Evolutionary conservation across 2,113 vertebrate species (phyloP).

Genomic region (Gila orcuttii): DNA sequence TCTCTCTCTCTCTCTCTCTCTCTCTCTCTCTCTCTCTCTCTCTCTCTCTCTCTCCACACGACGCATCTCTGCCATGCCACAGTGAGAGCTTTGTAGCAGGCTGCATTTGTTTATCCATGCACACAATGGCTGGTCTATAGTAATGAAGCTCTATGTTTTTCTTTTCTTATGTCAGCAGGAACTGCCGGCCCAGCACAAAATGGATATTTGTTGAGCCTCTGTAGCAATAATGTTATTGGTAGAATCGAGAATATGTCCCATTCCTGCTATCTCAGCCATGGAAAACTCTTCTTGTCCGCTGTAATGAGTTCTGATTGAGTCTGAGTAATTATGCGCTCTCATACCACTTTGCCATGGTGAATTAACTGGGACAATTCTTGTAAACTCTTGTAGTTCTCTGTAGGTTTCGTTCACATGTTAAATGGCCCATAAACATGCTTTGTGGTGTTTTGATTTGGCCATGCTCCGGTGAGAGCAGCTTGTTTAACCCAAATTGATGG

Average conservation of each 20-base stretch:
- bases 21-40: constrained; percentile 58
- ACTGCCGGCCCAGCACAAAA: constrained; percentile 53
- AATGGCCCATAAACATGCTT: constrained; percentile 41
- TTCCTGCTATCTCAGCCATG: constrained; percentile 11
- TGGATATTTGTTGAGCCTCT: constrained; percentile 54
- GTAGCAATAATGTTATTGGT: constrained; percentile 66
- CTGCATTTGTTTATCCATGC: constrained; percentile 56
- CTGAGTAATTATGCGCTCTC: constrained; percentile 47
- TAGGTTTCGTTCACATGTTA: constrained; percentile 30
- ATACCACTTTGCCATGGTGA: constrained; percentile 20
- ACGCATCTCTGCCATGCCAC: constrained; percentile 63
- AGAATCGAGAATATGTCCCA: constrained; percentile 60
- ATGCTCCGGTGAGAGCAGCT: constrained; percentile 31
- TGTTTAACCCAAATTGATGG: not conserved
- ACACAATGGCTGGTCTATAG: constrained; percentile 67
- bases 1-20: constrained; percentile 56
- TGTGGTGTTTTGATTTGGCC: constrained; percentile 38
- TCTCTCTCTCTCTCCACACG: constrained; percentile 54
- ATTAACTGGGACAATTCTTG: constrained; percentile 50
- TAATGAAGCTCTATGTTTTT: constrained; percentile 58
- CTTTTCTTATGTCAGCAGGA: constrained; percentile 62
- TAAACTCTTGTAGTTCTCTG: constrained; percentile 29
- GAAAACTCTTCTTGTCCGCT: constrained; percentile 16
- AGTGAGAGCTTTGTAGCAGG: constrained; percentile 72
- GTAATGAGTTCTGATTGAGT: constrained; percentile 66